Evolutionary conservation across 2,113 vertebrate species (phyloP).

Genomic region (Sebastes fasciatus): DNA sequence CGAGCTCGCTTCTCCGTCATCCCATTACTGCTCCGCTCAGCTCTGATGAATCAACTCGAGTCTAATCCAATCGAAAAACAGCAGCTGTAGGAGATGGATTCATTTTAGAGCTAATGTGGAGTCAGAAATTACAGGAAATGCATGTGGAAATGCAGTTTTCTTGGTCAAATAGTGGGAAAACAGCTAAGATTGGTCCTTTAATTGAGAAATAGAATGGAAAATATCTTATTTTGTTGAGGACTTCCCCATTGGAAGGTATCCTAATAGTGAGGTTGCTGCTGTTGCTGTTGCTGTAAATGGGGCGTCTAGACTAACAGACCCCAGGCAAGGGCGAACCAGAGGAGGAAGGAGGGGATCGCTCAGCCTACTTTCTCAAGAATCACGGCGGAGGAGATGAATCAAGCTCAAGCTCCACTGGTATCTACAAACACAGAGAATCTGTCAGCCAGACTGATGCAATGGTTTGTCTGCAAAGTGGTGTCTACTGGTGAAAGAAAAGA

Average conservation of each 20-base stretch:
- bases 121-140: conserved; percentile 26
- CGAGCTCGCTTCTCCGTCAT: conserved; percentile 44
- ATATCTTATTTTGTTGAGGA: conserved; percentile 22
- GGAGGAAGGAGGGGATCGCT: conserved; percentile 50
- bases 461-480: conserved; percentile 34
- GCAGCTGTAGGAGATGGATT: conserved; percentile 64
- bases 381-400: conserved; percentile 53
- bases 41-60: conserved; percentile 63
- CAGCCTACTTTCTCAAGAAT: conserved; percentile 73
- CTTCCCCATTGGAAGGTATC: conserved; percentile 38
- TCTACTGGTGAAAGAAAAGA: background rate
- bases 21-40: conserved; percentile 66
- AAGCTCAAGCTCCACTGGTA: conserved; percentile 28
- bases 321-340: conserved; percentile 63
- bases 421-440: conserved; percentile 42
- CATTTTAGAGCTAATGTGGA: conserved; percentile 46
- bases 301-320: conserved; percentile 56
- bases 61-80: conserved; percentile 70
- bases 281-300: conserved; percentile 61
- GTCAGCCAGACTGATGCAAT: conserved; percentile 37
- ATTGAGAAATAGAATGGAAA: background rate
- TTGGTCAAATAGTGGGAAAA: background rate
- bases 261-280: conserved; percentile 40
- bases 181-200: background rate
- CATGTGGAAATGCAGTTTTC: background rate